Conservation (phyloP, 2,888 invertebrate species). For the Melieria omissa region DNA sequence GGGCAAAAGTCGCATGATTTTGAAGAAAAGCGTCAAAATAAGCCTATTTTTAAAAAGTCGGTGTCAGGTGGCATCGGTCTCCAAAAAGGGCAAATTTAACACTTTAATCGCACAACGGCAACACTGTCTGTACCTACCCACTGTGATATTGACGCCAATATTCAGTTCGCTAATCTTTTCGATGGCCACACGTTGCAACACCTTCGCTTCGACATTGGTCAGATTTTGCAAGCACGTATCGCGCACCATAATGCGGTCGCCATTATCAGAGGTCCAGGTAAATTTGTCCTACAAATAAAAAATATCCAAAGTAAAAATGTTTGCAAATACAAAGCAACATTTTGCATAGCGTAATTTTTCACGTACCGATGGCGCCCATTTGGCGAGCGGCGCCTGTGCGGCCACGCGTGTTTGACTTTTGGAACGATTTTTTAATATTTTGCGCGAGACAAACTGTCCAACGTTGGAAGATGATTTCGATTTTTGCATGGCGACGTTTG, state of each 20-base stretch:
- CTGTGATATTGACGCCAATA: conserved; percentile 80
- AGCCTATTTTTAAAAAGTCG: no score
- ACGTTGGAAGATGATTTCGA: conserved; percentile 90
- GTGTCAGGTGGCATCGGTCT: no score
- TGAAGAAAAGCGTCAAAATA: no score
- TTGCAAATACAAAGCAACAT: background rate
- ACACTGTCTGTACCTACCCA: conserved; percentile 21
- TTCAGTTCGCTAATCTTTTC: conserved; percentile 87
- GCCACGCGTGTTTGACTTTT: conserved; percentile 80
- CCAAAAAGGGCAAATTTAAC: no score
- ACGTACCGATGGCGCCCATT: conserved; percentile 90
- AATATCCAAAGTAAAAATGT: background rate
- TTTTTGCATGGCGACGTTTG: conserved; percentile 79
- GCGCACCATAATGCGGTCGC: conserved; percentile 72
- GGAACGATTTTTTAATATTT: conserved; percentile 86
- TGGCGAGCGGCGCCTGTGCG: conserved; percentile 50
- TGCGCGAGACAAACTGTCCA: conserved; percentile 85
- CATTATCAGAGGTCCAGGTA: conserved; percentile 78
- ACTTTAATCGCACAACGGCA: no score
- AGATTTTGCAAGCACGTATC: conserved; percentile 75
- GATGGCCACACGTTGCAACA: conserved; percentile 86
- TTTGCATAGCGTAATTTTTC: background rate
- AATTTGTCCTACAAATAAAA: conserved; percentile 75
- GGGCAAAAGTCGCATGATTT: no score
- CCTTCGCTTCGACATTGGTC: conserved; percentile 78